phyloP scores from a whole-genome alignment of 1,140 invertebrate species.

The Pseudoatta argentina region DNA sequence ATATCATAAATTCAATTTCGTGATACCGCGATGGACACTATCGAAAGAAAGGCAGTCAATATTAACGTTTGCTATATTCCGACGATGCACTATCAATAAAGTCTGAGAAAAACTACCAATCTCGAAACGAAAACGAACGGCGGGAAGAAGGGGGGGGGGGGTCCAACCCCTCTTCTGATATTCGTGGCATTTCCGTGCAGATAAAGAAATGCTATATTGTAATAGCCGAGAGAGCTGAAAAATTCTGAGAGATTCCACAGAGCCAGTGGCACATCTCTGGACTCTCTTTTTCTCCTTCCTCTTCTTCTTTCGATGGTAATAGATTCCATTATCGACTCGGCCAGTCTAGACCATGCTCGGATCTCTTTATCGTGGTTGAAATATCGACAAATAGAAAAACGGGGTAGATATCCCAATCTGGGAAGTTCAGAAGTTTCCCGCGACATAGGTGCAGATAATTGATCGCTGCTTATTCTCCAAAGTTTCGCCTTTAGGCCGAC shows the following conservation, averaged over 20 bases:
- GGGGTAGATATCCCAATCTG: conserved; percentile 43
- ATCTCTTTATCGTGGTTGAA: conserved; percentile 77
- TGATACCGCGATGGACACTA: conserved; percentile 1
- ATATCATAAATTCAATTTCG: conserved; percentile 54
- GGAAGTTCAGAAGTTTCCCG: conserved; percentile 70
- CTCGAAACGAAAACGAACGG: conserved; percentile 20
- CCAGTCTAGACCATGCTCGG: conserved; percentile 63
- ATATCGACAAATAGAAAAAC: conserved; percentile 79
- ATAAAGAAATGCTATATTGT: conserved; percentile 74
- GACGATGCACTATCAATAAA: conserved; percentile 56
- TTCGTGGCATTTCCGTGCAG: conserved; percentile 38
- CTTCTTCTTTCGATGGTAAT: conserved; percentile 69
- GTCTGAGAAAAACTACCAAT: conserved; percentile 54
- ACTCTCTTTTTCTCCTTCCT: conserved; percentile 21
- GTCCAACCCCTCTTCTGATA: conserved; percentile 12
- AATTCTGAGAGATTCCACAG: conserved; percentile 64
- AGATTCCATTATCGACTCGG: conserved; percentile 80
- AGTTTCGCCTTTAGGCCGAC: conserved; percentile 28
- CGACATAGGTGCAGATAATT: conserved; percentile 72
- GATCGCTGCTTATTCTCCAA: conserved; percentile 60
- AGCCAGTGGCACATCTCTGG: conserved; percentile 27
- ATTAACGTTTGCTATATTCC: conserved; percentile 61
- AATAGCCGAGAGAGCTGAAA: conserved; percentile 67
- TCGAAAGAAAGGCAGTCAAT: conserved; percentile 54
- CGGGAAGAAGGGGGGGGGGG: not conserved